Base-by-base conservation (phyloP, 2,888 invertebrate genomes). In the Phalera bucephala region DNA sequence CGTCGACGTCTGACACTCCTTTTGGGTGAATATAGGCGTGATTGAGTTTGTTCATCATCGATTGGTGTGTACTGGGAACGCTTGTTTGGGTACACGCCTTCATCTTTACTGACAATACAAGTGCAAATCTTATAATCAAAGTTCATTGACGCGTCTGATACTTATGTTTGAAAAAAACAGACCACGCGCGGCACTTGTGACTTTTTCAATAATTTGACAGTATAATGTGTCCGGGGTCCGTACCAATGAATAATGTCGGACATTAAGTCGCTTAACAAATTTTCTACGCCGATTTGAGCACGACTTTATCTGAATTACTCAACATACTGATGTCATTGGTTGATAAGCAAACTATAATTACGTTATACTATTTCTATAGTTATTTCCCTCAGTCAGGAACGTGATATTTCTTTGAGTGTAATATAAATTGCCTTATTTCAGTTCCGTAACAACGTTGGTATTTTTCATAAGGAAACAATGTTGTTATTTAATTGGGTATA, bases 81-180 rank as follows among this genome's bases (percentile, higher is more conserved):
- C 25, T 6, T 11, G 14, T n/a, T n/a, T n/a, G n/a, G n/a, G n/a
- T n/a, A n/a, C n/a, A n/a, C n/a, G n/a, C n/a, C n/a, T n/a, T n/a
- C n/a, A n/a, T n/a, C n/a, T n/a, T n/a, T n/a, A n/a, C n/a, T n/a
- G n/a, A n/a, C n/a, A n/a, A n/a, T n/a, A n/a, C n/a, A n/a, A n/a
- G n/a, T n/a, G n/a, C n/a, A n/a, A n/a, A n/a, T n/a, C n/a, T n/a
- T n/a, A n/a, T n/a, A n/a, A n/a, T n/a, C n/a, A n/a, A 52, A 61
- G 80, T 71, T 80, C 77, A 59, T 68, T 73, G 76, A 70, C 77
- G 62, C 48, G 3, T 62, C 52, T 45, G 45, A 48, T 51, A 50
- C 37, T 31, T 49, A 50, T n/a, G n/a, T n/a, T n/a, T n/a, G n/a
- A n/a, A n/a, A 57, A 59, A 59, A 58, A 62, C 56, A 40, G 48